Base-by-base conservation (phyloP, 1,140 invertebrate species). In the Nasonia giraulti region DNA sequence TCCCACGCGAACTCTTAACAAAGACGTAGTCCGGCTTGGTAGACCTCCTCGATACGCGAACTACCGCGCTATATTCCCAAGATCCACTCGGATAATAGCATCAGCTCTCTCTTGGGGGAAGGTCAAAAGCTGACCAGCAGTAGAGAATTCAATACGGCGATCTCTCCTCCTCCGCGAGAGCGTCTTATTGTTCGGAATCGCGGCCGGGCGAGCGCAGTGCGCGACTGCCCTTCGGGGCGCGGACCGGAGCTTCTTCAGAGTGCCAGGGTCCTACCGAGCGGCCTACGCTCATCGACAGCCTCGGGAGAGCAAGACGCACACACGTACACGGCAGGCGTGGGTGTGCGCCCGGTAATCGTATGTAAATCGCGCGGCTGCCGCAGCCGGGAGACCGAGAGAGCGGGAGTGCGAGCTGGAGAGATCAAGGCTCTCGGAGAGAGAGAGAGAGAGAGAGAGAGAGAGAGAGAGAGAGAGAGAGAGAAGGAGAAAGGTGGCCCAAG, bases 241-340 rank as follows among this genome's bases (percentile, higher is more conserved):
- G 88, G 88, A 27, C 55, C 55, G 27, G 88, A 87, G 91, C 92
- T 92, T 92, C 92, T 93, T 93, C 92, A 93, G 92, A 90, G 90
- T 92, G 91, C 88, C 87, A 89, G 89, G 87, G 88, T 92, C 91
- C 91, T 92, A 92, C 92, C 89, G 91, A 90, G 91, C 91, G 89
- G 91, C 91, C 91, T 90, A 92, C 91, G 91, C 91, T 91, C 90
- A 92, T 91, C 89, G 90, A 90, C 90, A 88, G 89, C 89, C 89
- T 62, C 88, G 89, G 66, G 31, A 76, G n/a, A 62, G 55, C 1
- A 27, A 50, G 14, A 50, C 2, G 5, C 55, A 62, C 55, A n/a
- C 20, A n/a, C 55, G 50, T 47, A 90, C 89, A 89, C 90, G 2
- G 91, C 14, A 6, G 90, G 92, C 91, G 90, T 90, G 90, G 31